Evolutionary conservation across 2,888 invertebrate genomes (phyloP).

Genomic region (Pachydiplax longipennis): DNA sequence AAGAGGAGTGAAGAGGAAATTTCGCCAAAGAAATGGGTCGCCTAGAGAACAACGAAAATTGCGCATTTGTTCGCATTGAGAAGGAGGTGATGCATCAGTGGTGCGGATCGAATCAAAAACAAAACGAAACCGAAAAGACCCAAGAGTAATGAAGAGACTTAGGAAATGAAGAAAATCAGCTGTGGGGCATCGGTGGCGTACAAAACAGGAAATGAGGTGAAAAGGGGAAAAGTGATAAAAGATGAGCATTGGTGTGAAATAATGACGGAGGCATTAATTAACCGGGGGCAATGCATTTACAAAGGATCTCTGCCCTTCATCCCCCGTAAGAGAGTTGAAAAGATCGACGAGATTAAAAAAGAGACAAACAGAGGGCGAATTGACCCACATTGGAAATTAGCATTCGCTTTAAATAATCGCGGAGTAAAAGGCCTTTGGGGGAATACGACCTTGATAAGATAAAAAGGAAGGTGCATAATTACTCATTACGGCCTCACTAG

Average conservation of each 20-base stretch:
- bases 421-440: not conserved
- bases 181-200: not conserved
- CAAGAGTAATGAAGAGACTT: not conserved
- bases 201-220: not conserved
- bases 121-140: not conserved
- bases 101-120: not conserved
- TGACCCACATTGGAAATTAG: not conserved
- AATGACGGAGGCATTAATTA: not conserved
- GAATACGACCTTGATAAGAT: not conserved
- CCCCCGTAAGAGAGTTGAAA: not conserved
- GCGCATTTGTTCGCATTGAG: not conserved
- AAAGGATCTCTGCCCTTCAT: not conserved
- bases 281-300: not conserved
- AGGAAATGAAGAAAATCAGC: not conserved
- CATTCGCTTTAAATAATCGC: not conserved
- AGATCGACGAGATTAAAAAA: not conserved
- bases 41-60: not conserved
- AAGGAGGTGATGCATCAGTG: too few relatives aligned
- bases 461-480: not conserved
- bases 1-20: not conserved
- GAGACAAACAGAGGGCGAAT: not conserved
- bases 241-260: not conserved
- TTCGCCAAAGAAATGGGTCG: not conserved
- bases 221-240: not conserved
- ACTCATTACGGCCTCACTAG: too few relatives aligned